Base-by-base conservation (phyloP, 2,888 invertebrate genomes). In the Chrysopilus asiliformis region DNA sequence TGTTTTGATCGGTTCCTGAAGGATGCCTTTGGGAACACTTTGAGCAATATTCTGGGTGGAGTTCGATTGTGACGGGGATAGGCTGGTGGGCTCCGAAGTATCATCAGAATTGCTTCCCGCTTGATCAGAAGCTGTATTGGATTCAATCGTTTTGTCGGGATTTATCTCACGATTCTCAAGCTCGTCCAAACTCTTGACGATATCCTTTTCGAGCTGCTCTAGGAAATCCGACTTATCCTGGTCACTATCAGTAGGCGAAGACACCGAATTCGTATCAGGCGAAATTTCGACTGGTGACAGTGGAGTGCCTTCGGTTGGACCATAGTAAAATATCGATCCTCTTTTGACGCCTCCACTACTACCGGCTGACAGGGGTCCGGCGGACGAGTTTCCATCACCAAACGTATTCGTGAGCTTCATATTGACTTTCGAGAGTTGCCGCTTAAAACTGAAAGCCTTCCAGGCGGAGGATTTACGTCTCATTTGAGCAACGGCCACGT, bases 361-460 rank as follows among this genome's bases (percentile, higher is more conserved):
- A 13, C 56, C 60, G 19, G 73, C 74, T 31, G 74, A 20, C n/a
- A n/a, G n/a, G n/a, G n/a, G n/a, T n/a, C n/a, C n/a, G 2, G 40
- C 16, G 6, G 41, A 35, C 12, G 36, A 14, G 2, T 32, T 28
- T 15, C 38, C 32, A 36, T 45, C 42, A 4, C 36, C 51, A 42
- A 56, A 59, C 40, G 57, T 57, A 53, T 56, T 76, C 57, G 79
- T 79, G 42, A 79, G 64, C 58, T 78, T 81, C 51, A 78, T 66
- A 56, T 82, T 81, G 47, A 83, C 84, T 63, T 73, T 79, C 43
- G 81, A 82, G 49, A 85, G 70, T 63, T 84, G 83, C 49, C 83
- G 74, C 61, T 85, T 85, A 41, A 85, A 67, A 59, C 77, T 81
- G 66, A 83, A 82, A 42, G 74, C 73, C 61, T 80, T 82, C 80